Evolutionary conservation across 2,888 invertebrate species (phyloP), one percentile per base, ranked within the genome.

Genomic region (Homarus gammarus): DNA sequence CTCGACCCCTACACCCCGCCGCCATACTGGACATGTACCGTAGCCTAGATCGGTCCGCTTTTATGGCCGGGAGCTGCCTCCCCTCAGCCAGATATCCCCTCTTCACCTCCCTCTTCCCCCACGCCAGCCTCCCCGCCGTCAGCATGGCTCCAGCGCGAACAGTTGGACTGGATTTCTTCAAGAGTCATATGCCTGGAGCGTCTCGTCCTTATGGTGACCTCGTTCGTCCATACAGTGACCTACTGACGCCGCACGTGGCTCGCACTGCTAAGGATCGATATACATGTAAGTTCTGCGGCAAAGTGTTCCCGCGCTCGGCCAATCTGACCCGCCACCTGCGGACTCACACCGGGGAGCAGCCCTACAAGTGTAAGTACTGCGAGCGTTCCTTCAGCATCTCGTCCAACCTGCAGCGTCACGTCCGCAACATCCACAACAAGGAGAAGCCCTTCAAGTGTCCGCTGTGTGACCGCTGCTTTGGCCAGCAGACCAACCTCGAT

Each of bases 331-430:
- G 99, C 92, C 99, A 99, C 94, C 95, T 99, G 93, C 95, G 99
- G 64, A 99, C 99, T 0, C 99, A 99, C 94, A 99, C 99, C 0
- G 99, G 99, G 12, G 99, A 99, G 93, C 98, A 99, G 94, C 99
- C 99, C 0, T 99, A 99, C 95, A 98, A 98, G 93, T 99, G 99
- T 94, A 97, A 98, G 93, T 99, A 98, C 94, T 99, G 99, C 95
- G 99, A 93, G 99, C 99, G 64, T 99, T 99, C 94, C 99, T 99
- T 99, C 95, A 99, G 98, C 93, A 99, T 99, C 94, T 99, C 99
- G 2, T 99, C 99, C 92, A 99, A 99, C 94, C 95, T 99, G 91
- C 99, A 99, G 94, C 96, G 99, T 87, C 99, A 99, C 95, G 99
- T 99, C 79, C 96, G 99, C 92, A 99, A 99, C 94, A 99, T 99